Evolutionary conservation across 2,888 invertebrate genomes (phyloP).

Genomic region (Melangyna quadrimaculata): DNA sequence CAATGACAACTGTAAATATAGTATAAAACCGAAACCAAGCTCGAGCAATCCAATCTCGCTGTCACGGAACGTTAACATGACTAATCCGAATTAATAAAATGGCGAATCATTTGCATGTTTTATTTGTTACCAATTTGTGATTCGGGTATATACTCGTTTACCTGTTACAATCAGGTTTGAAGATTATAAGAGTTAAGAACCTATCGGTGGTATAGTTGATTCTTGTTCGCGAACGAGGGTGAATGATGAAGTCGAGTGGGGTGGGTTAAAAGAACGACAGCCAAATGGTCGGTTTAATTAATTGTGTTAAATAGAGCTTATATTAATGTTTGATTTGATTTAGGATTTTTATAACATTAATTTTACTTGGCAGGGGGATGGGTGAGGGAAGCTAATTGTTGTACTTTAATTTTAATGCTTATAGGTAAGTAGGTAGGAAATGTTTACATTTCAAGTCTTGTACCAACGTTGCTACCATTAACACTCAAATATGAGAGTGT

Average conservation of each 20-base stretch:
- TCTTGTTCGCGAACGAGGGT: not conserved
- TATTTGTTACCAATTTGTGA: constrained; percentile 34
- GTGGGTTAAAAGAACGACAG: not conserved
- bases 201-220: not conserved
- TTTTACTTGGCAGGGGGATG: not conserved
- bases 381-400: not conserved
- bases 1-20: constrained; percentile 62
- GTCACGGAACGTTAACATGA: constrained; percentile 68
- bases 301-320: constrained; percentile 22
- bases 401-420: not conserved
- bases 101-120: constrained; percentile 53
- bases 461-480: too few species aligned
- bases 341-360: not conserved
- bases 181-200: constrained; percentile 25
- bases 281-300: constrained; percentile 14
- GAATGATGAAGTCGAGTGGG: fast-evolving
- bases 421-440: too few species aligned
- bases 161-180: constrained; percentile 1
- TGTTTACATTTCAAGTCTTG: too few species aligned
- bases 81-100: constrained; percentile 70
- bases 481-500: too few species aligned
- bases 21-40: not conserved
- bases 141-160: constrained; percentile 20
- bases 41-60: constrained; percentile 55
- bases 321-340: constrained; percentile 24